A percentile compares a stretch with the other conserved stretches of the same genome.
Conservation (phyloP, 2,888 invertebrate genomes). For the Ornithoptera priamus region DNA sequence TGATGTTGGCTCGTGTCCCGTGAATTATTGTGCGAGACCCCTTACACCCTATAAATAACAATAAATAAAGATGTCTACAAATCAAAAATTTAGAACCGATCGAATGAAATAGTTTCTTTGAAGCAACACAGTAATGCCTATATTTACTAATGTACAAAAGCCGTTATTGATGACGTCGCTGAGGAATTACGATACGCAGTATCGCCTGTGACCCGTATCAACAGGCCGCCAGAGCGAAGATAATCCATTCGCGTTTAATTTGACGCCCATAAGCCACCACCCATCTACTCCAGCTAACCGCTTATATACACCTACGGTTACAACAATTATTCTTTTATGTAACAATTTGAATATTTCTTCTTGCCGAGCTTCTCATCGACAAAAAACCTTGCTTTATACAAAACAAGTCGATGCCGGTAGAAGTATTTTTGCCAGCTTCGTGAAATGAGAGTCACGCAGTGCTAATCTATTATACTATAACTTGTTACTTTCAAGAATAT, state of each 20-base stretch:
- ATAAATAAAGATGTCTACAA: too few relatives aligned
- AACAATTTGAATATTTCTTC: background rate
- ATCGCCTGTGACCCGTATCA: background rate
- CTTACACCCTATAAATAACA: too few relatives aligned
- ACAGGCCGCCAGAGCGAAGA: background rate
- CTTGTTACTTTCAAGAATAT: too few relatives aligned
- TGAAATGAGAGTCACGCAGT: too few relatives aligned
- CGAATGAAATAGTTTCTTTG: too few relatives aligned
- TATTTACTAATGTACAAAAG: background rate
- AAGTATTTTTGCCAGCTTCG: too few relatives aligned
- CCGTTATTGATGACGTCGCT: background rate
- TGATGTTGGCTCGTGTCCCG: too few relatives aligned
- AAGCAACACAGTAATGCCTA: background rate
- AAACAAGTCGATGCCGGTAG: too few relatives aligned
- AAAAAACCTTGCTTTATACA: background rate
- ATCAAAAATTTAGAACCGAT: too few relatives aligned
- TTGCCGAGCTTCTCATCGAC: background rate
- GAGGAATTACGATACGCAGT: background rate
- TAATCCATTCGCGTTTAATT: constrained; percentile 3
- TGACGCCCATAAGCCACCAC: background rate
- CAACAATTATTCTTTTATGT: background rate
- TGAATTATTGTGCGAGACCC: too few relatives aligned
- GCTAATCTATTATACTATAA: background rate
- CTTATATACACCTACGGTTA: background rate
- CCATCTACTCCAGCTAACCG: background rate